A percentile compares a stretch with the other conserved stretches of the same genome.
phyloP scores from a whole-genome alignment of 2,113 vertebrate species.

The Neopipo cinnamomea region DNA sequence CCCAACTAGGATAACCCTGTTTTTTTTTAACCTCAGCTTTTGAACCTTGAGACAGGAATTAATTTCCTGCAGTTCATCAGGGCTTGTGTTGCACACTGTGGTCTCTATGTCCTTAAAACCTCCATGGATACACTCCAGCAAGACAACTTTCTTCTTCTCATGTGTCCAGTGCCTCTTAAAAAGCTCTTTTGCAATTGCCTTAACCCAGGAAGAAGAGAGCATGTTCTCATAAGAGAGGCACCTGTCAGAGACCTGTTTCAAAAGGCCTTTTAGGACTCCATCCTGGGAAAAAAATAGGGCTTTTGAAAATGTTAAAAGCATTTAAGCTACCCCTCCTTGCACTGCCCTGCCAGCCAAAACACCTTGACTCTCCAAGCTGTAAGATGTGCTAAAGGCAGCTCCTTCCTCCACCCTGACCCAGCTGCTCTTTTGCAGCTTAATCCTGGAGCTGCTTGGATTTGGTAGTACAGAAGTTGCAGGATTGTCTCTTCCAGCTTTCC shows the following conservation, averaged over 20 bases:
- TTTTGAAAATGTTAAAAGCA: neutral
- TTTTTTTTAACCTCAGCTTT: neutral
- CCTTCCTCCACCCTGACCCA: neutral
- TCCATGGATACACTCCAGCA: fast-evolving
- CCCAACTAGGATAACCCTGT: neutral
- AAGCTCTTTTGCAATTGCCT: neutral
- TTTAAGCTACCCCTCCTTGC: neutral
- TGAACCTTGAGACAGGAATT: neutral
- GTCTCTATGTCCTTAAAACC: neutral
- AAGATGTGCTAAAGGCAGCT: neutral
- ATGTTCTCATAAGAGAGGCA: neutral
- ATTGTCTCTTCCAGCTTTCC: neutral
- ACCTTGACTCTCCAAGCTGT: neutral
- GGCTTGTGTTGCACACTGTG: neutral
- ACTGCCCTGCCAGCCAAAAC: neutral
- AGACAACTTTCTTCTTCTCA: neutral
- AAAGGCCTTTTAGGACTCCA: neutral
- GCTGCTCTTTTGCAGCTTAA: neutral
- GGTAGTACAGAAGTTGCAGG: neutral
- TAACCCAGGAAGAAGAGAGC: neutral
- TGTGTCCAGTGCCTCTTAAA: neutral
- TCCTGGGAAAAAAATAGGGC: neutral
- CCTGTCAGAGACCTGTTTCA: neutral
- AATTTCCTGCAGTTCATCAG: neutral
- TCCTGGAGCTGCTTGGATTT: neutral